Evolutionary conservation across 2,888 invertebrate species (phyloP).

Genomic region (Tuta absoluta): DNA sequence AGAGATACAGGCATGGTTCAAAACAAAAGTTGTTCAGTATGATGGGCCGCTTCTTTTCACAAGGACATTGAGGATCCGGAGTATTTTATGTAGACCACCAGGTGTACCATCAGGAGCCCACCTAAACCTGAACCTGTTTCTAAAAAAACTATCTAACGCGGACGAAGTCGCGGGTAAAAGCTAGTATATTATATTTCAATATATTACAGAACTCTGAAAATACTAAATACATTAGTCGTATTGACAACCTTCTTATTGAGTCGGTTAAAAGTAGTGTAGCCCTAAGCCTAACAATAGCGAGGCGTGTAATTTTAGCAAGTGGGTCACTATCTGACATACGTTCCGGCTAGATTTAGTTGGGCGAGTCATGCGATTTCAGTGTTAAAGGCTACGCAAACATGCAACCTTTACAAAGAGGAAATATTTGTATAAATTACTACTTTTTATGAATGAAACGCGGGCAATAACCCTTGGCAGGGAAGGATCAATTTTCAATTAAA

Average conservation of each 20-base stretch:
- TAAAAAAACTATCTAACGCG: too few species aligned
- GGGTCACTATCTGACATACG: slow-evolving; percentile 25
- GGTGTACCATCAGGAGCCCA: too few species aligned
- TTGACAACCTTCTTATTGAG: not conserved
- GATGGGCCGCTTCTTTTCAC: too few species aligned
- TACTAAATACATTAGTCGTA: too few species aligned
- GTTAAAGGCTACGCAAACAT: slow-evolving; percentile 7
- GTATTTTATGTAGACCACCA: too few species aligned
- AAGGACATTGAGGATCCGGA: too few species aligned
- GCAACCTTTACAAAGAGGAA: not conserved
- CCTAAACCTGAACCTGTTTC: too few species aligned
- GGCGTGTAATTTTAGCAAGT: slow-evolving; percentile 28
- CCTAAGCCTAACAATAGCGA: slow-evolving; percentile 23
- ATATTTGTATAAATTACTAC: not conserved
- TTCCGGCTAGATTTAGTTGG: slow-evolving; percentile 2
- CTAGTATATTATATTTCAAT: too few species aligned
- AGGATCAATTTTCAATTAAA: not conserved
- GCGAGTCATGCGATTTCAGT: slow-evolving; percentile 11
- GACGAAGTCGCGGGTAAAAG: too few species aligned
- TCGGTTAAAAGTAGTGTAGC: not conserved
- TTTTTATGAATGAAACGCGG: slow-evolving; percentile 9
- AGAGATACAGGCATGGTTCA: too few species aligned
- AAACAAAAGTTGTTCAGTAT: too few species aligned
- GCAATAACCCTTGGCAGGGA: not conserved
- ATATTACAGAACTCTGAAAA: too few species aligned